These are phyloP conservation scores for Myotis vivesi DNA, from an alignment of 2,797 vertebrate species.

Conservation along the genomic window DNA sequence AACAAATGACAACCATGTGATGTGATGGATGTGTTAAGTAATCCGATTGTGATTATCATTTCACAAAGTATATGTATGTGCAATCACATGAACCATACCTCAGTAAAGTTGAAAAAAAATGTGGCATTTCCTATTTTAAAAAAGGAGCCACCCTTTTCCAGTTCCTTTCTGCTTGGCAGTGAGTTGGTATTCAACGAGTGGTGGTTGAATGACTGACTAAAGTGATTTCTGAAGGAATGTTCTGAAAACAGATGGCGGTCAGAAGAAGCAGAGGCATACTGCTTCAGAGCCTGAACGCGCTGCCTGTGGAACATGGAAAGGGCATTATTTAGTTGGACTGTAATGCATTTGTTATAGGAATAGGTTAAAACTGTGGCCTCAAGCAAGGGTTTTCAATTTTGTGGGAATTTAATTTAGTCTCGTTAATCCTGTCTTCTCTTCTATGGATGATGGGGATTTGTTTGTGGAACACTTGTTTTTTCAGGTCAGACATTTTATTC, in stretches of 20 bases:
- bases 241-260: background rate
- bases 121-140: background rate
- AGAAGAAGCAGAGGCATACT: background rate
- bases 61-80: background rate
- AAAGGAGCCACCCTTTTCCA: background rate
- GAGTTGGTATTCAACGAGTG: background rate
- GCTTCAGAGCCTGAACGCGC: background rate
- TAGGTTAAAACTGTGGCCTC: background rate
- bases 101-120: background rate
- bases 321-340: background rate
- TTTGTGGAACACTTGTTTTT: background rate
- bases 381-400: background rate
- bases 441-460: background rate
- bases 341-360: background rate
- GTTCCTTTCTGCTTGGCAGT: background rate
- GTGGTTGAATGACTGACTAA: background rate
- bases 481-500: conserved; percentile 21
- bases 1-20: background rate
- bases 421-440: background rate
- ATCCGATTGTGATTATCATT: background rate
- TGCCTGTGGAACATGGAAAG: background rate
- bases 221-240: background rate
- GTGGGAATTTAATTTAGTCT: background rate
- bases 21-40: background rate
- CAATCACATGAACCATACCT: background rate